Conservation (phyloP, 2,888 invertebrate species). For the Aelia acuminata region DNA sequence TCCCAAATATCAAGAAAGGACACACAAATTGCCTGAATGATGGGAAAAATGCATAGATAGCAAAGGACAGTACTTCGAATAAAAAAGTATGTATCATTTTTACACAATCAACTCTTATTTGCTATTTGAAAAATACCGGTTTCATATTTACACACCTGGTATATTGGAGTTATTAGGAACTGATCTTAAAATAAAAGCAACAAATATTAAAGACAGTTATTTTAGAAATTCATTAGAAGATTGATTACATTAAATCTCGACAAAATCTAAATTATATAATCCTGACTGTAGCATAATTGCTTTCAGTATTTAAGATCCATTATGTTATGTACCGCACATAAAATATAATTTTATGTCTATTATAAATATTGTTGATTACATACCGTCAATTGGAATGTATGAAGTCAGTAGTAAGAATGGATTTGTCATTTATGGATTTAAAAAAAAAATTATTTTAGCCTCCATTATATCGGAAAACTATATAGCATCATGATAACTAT, state of each 20-base stretch:
- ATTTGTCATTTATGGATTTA: not conserved
- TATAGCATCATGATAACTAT: not conserved
- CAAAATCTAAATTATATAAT: not conserved
- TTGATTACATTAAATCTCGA: not conserved
- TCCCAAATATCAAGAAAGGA: no score
- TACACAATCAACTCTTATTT: no score
- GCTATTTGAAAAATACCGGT: no score
- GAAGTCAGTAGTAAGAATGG: not conserved
- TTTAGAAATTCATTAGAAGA: not conserved
- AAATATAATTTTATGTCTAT: not conserved
- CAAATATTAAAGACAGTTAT: not conserved
- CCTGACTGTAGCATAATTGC: not conserved
- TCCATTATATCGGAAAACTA: not conserved
- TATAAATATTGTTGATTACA: not conserved
- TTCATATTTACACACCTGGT: no score
- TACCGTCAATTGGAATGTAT: no score
- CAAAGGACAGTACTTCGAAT: no score
- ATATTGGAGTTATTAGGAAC: not conserved
- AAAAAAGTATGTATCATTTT: no score
- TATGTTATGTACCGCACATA: not conserved
- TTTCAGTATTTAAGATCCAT: not conserved
- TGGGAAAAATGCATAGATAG: no score
- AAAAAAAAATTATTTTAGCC: not conserved
- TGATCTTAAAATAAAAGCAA: not conserved
- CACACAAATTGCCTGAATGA: no score